Conservation (phyloP, 2,113 vertebrate genomes). For the Colinus virginianus region DNA sequence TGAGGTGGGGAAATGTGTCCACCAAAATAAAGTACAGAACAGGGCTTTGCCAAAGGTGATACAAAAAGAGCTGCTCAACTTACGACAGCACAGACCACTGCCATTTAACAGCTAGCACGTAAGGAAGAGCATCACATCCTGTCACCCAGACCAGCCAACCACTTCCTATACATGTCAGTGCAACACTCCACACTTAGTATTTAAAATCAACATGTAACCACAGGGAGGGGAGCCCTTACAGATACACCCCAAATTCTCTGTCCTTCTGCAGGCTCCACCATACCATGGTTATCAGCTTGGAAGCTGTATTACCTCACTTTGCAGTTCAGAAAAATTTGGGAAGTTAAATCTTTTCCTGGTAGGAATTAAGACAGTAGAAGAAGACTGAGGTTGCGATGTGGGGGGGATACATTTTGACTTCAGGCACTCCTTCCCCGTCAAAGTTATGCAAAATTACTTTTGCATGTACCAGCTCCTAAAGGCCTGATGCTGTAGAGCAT, state of each 20-base stretch:
- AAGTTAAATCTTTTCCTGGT: background rate
- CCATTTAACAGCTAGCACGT: background rate
- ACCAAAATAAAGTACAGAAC: background rate
- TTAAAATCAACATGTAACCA: rapidly evolving
- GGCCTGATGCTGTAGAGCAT: background rate
- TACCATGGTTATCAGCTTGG: background rate
- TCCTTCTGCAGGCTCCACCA: background rate
- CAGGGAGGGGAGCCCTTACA: rapidly evolving
- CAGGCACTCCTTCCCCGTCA: background rate
- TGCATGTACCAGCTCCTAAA: background rate
- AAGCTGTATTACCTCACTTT: background rate
- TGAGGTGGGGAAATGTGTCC: background rate
- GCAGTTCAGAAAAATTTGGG: background rate
- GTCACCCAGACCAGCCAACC: background rate
- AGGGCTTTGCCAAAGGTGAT: background rate
- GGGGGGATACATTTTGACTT: background rate
- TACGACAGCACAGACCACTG: background rate
- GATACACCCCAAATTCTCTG: background rate
- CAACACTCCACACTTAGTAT: rapidly evolving
- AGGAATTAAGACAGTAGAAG: background rate
- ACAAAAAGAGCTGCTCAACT: rapidly evolving
- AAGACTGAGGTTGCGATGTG: background rate
- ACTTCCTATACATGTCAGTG: background rate
- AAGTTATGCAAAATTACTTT: background rate
- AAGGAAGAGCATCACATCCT: background rate